phyloP scores from a whole-genome alignment of 2,888 invertebrate genomes.

The Bursaphelenchus okinawaensis region DNA sequence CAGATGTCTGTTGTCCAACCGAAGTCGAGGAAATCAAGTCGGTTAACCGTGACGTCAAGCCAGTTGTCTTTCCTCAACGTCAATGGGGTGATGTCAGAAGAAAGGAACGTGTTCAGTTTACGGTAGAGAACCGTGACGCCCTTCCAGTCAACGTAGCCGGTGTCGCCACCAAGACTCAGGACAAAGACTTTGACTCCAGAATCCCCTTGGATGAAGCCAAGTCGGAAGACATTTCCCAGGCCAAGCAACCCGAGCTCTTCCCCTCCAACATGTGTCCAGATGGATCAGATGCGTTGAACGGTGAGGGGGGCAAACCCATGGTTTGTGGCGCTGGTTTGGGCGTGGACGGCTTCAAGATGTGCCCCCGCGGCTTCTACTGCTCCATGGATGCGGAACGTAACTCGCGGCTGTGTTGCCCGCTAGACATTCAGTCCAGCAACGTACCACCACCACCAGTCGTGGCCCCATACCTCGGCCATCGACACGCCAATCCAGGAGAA shows the following conservation, averaged over 20 bases:
- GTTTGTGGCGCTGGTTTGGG: constrained; percentile 51
- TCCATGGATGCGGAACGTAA: constrained; percentile 47
- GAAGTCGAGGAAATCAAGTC: constrained; percentile 11
- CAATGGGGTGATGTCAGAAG: constrained; percentile 26
- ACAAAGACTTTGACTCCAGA: not conserved
- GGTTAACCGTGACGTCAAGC: constrained; percentile 3
- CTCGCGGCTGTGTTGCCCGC: constrained; percentile 49
- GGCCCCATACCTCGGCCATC: constrained; percentile 40
- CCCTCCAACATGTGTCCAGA: constrained; percentile 35
- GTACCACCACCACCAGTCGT: constrained; percentile 45
- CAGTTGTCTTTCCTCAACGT: constrained; percentile 15
- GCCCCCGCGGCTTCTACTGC: constrained; percentile 55
- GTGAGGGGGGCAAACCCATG: constrained; percentile 18
- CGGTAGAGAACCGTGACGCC: constrained; percentile 2
- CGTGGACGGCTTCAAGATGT: constrained; percentile 52
- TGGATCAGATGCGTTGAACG: constrained; percentile 35
- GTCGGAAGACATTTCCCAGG: constrained; percentile 13
- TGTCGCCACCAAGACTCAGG: constrained; percentile 3
- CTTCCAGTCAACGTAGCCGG: constrained; percentile 1
- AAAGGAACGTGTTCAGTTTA: constrained; percentile 29
- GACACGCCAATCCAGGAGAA: constrained; percentile 26
- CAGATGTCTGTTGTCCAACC: constrained; percentile 55
- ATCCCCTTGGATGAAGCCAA: constrained; percentile 1
- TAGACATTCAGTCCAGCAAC: constrained; percentile 40
- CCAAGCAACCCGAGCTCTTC: constrained; percentile 9